Percentiles rank a stretch among this genome's conserved stretches.
phyloP scores from a whole-genome alignment of 2,888 invertebrate genomes.

The Euphydryas editha region DNA sequence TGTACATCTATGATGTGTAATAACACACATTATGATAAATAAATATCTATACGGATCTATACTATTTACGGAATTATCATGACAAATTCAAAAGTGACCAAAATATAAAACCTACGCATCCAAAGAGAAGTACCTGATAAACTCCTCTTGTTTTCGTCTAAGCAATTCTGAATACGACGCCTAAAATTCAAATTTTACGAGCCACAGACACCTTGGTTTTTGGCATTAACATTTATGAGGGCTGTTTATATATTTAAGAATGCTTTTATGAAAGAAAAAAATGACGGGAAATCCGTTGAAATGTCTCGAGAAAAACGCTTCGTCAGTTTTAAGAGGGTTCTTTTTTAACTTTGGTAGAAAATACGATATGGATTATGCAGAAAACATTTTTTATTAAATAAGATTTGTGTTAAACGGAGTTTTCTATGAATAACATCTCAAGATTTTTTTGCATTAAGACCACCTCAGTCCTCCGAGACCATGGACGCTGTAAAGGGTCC shows the following conservation, averaged over 20 bases:
- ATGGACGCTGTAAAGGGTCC: too few relatives aligned
- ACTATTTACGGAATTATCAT: background rate
- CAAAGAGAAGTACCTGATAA: conserved; percentile 9
- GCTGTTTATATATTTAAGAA: conserved; percentile 33
- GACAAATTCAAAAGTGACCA: too few relatives aligned
- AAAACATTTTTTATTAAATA: too few relatives aligned
- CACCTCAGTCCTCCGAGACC: too few relatives aligned
- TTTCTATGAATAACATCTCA: too few relatives aligned
- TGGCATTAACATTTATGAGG: conserved; percentile 37
- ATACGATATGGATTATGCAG: too few relatives aligned
- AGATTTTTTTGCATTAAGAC: too few relatives aligned
- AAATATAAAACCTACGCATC: conserved; percentile 1
- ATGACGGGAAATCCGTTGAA: background rate
- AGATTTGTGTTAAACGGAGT: too few relatives aligned
- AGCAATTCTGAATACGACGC: conserved; percentile 27
- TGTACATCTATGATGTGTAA: too few relatives aligned
- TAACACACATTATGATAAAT: background rate
- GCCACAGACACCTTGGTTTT: conserved; percentile 32
- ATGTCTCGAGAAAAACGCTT: background rate
- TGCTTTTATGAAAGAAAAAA: conserved; percentile 1
- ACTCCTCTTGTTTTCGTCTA: conserved; percentile 17
- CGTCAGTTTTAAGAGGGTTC: background rate
- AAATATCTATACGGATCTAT: background rate
- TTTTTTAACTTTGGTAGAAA: too few relatives aligned
- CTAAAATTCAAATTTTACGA: conserved; percentile 42